Percentiles rank a stretch among this genome's conserved stretches.
These are phyloP conservation scores for Scomber colias DNA, from an alignment of 2,113 vertebrate genomes.

Conservation along the genomic window DNA sequence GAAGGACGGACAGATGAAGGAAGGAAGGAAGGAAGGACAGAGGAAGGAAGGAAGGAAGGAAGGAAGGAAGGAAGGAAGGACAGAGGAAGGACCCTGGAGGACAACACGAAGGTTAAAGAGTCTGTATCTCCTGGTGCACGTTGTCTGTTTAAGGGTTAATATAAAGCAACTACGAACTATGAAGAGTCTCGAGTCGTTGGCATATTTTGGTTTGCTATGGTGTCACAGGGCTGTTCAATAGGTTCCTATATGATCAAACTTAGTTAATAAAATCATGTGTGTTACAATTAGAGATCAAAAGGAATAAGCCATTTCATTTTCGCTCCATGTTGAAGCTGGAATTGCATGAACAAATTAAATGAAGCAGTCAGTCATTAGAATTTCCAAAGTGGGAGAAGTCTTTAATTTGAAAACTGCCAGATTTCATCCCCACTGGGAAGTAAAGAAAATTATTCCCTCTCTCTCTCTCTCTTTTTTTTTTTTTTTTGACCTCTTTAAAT, in stretches of 20 bases:
- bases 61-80: too few species aligned
- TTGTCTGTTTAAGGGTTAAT: too few species aligned
- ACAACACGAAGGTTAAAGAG: too few species aligned
- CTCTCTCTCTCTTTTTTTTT: not conserved
- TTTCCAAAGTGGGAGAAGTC: not conserved
- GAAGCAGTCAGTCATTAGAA: slow-evolving; percentile 2
- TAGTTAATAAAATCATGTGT: not conserved
- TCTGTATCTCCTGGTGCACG: too few species aligned
- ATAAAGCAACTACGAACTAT: not conserved
- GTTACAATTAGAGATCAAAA: slow-evolving; percentile 51
- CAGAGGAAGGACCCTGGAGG: too few species aligned
- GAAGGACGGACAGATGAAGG: too few species aligned
- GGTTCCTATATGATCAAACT: not conserved
- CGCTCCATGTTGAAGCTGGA: not conserved
- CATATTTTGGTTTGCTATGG: not conserved
- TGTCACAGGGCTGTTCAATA: not conserved
- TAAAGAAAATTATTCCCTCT: not conserved
- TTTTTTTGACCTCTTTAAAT: slow-evolving; percentile 12
- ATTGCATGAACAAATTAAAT: slow-evolving; percentile 35
- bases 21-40: too few species aligned
- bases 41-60: too few species aligned
- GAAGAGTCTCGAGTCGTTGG: not conserved
- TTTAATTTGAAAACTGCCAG: slow-evolving; percentile 30
- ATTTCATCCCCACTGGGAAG: slow-evolving; percentile 1
- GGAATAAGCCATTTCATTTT: slow-evolving; percentile 15